These are phyloP conservation scores for Tetramorium simillimum DNA, from an alignment of 1,140 invertebrate genomes.

Conservation along the genomic window DNA sequence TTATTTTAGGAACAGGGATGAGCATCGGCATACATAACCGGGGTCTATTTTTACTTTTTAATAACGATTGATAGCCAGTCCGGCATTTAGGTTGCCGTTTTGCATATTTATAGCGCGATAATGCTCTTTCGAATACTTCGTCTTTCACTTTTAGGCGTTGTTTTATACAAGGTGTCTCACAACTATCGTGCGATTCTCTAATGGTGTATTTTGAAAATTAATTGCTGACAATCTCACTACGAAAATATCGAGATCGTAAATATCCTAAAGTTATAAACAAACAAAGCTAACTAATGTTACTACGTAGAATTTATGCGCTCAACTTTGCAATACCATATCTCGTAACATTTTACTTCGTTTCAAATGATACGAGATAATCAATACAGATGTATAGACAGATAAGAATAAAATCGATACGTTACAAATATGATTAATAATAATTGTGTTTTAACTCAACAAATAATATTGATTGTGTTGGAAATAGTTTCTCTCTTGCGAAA, in stretches of 20 bases:
- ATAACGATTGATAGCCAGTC: not conserved
- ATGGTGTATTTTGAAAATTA: not conserved
- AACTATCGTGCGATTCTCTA: not conserved
- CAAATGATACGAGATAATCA: not conserved
- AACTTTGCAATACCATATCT: not conserved
- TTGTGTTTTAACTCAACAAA: not conserved
- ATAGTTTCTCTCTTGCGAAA: not conserved
- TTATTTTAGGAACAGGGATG: not conserved
- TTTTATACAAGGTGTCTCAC: not conserved
- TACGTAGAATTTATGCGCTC: not conserved
- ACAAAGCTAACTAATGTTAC: not conserved
- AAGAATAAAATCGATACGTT: not conserved
- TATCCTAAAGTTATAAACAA: not conserved
- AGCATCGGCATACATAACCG: not conserved
- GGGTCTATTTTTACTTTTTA: constrained; percentile 28
- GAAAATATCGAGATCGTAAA: not conserved
- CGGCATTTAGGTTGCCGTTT: not conserved
- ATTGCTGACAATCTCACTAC: not conserved
- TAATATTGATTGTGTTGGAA: not conserved
- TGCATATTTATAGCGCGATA: not conserved
- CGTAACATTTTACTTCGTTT: not conserved
- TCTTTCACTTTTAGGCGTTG: not conserved
- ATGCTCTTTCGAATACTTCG: not conserved
- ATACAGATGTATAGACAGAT: not conserved
- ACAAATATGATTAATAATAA: not conserved